Base-by-base conservation (phyloP, 2,797 vertebrate genomes). In the Bovichtus diacanthus region DNA sequence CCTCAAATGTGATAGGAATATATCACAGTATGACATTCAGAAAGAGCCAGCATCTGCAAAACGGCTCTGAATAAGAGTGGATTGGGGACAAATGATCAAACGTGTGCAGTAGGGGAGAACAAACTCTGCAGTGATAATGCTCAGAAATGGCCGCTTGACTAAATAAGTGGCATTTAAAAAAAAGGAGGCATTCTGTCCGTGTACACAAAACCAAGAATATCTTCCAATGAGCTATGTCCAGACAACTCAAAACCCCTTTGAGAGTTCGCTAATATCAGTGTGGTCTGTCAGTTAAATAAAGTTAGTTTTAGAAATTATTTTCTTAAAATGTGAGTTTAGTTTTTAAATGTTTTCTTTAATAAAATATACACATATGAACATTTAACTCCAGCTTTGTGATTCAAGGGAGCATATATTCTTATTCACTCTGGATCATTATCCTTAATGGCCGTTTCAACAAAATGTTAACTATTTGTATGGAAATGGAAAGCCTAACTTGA, bases 301-400 rank as follows among this genome's bases (percentile, higher is more conserved):
- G 83, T 87, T 87, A 85, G 84, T 89, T 84, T 95, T 94, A 94
- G 93, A 95, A 94, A 94, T 94, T 92, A 75, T 84, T 84, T 87
- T 93, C 93, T 87, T 89, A 90, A 95, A 94, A 96, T 87, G 91
- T 92, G 94, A 96, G 93, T 91, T 91, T 87, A 84, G 69, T 80
- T 82, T 80, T 84, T 81, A 76, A 81, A 88, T 64, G 80, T 66
- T 81, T 83, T 75, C 80, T 82, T 83, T 62, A 34, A 83, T 51
- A 83, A 87, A 88, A 87, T 60, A 90, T 90, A 90, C 85, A 94
- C 88, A 88, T 85, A 92, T 90, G 65, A 89, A 90, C 88, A 91
- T 86, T 87, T 66, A 82, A 82, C 83, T 89, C 81, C 81, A 90
- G 80, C 84, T 85, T 79, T 76, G 76, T 78, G 86, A 88, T 84